Evolutionary conservation across 2,888 invertebrate genomes (phyloP), one percentile per base, ranked within the genome.

Genomic region (Latrodectus elegans): DNA sequence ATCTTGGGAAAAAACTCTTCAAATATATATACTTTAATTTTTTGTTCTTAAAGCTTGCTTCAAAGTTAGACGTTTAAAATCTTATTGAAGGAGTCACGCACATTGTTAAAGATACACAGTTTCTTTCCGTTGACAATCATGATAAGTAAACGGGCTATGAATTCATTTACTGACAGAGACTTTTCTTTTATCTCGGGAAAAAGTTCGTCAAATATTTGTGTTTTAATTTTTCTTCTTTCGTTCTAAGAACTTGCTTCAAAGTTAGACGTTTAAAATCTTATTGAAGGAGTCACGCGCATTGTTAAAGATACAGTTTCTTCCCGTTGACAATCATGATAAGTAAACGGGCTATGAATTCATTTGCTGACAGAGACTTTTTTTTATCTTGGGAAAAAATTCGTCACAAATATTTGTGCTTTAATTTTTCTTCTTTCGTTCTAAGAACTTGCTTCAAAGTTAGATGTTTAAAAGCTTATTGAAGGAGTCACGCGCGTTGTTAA

Each of bases 281-380:
- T 60, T 10, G 60, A 60, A 60, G 60, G 12, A 15, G 10, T 60
- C 60, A 60, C 12, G 14, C 12, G 11, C 60, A 60, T 15, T 15
- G 60, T 10, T 60, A 55, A 55, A 55, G 55, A 55, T 14, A 60
- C 60, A 60, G 60, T 60, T 60, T 60, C 60, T 15, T 60, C 14
- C n/a, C n/a, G 60, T n/a, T 60, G 60, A 60, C 60, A 60, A 60
- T 12, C 60, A 11, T n/a, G 12, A 15, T 15, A n/a, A 60, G 60
- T 60, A 60, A 60, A 60, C 60, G n/a, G n/a, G 60, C 60, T 60
- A 60, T 60, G 76, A 77, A 83, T 64, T 75, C 70, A 70, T 75
- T 83, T 80, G 80, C 80, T 80, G 81, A 77, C 86, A 82, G 86
- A 87, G 72, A n/a, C n/a, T n/a, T n/a, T n/a, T n/a, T n/a, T n/a